A percentile compares a stretch with the other conserved stretches of the same genome.
Evolutionary conservation across 2,888 invertebrate species (phyloP).

Genomic region (Automeris io): DNA sequence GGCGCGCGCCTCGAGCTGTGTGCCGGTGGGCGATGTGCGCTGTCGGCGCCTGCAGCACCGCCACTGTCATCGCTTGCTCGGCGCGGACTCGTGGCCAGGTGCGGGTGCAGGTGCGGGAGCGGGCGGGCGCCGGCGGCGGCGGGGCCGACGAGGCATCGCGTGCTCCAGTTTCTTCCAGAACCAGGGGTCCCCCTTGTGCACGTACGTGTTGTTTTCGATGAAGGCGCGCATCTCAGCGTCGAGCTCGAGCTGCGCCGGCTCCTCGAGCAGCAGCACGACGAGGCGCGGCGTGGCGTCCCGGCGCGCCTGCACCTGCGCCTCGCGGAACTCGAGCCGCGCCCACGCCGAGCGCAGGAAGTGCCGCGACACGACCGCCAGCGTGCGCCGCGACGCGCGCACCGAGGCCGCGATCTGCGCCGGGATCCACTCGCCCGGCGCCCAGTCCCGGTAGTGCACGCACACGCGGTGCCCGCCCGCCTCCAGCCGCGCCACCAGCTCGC

Average conservation of each 20-base stretch:
- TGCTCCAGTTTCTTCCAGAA: conserved; percentile 88
- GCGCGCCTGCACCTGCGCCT: conserved; percentile 65
- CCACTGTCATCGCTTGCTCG: no score
- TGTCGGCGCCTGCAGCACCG: no score
- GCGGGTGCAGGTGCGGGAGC: not conserved
- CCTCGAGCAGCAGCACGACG: conserved; percentile 80
- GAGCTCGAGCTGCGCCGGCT: conserved; percentile 67
- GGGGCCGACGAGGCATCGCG: conserved; percentile 72
- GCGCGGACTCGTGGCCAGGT: no score
- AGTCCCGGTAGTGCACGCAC: conserved; percentile 78
- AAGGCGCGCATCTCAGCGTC: conserved; percentile 80
- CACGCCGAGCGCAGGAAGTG: conserved; percentile 59
- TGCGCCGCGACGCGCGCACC: conserved; percentile 11
- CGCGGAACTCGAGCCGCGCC: conserved; percentile 82
- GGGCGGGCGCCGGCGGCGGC: not conserved
- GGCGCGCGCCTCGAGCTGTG: no score
- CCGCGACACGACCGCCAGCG: conserved; percentile 34
- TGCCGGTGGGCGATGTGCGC: no score
- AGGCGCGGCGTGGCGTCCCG: conserved; percentile 79
- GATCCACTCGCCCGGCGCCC: conserved; percentile 4
- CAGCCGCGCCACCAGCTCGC: conserved; percentile 80
- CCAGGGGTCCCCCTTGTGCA: conserved; percentile 88
- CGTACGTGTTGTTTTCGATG: conserved; percentile 85
- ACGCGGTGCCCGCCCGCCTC: conserved; percentile 76
- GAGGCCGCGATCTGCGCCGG: conserved; percentile 1